Evolutionary conservation across 2,113 vertebrate species (phyloP).

Genomic region (Falco punctatus): DNA sequence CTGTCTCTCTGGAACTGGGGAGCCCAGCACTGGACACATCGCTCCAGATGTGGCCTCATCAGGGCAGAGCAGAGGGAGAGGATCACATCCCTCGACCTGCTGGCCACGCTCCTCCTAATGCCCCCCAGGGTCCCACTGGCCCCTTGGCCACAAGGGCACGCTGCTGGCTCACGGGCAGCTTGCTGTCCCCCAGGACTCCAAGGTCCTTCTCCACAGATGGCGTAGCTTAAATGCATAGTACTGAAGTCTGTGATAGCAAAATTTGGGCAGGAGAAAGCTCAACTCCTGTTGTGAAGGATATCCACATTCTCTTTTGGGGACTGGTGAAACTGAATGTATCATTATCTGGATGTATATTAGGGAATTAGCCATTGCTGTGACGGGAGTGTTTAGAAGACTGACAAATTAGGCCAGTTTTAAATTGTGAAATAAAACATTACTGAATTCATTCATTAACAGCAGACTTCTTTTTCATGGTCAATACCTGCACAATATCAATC

Average conservation of each 20-base stretch:
- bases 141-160: too few relatives aligned
- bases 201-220: too few relatives aligned
- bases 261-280: neutral
- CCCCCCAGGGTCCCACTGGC: too few relatives aligned
- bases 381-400: neutral
- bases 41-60: too few relatives aligned
- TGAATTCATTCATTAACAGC: neutral
- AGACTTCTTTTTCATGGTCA: neutral
- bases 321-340: neutral
- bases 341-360: neutral
- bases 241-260: neutral
- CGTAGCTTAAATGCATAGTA: neutral
- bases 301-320: neutral
- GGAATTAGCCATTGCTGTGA: neutral
- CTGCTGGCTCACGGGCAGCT: too few relatives aligned
- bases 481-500: neutral
- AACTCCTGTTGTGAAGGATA: neutral
- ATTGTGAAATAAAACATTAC: neutral
- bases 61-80: too few relatives aligned
- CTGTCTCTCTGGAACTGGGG: too few relatives aligned
- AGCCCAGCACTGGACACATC: too few relatives aligned
- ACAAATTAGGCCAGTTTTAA: neutral
- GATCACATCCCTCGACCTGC: too few relatives aligned
- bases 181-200: too few relatives aligned
- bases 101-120: too few relatives aligned